Percentiles rank a stretch among this genome's conserved stretches.
Evolutionary conservation across 2,888 invertebrate species (phyloP).

Genomic region (Dynastes maya): DNA sequence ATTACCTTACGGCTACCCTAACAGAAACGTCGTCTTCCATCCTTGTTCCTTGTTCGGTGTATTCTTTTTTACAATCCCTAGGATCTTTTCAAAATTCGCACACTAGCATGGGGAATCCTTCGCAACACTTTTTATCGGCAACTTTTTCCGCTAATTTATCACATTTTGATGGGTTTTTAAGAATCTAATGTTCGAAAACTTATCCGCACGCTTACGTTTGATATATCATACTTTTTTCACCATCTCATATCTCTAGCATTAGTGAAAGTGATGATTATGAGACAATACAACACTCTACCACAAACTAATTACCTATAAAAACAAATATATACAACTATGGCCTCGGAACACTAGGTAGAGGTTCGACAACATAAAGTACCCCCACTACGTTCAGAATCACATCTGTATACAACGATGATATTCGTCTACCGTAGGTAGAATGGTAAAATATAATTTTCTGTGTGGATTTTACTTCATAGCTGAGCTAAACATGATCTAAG

Average conservation of each 20-base stretch:
- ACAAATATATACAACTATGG: constrained; percentile 51
- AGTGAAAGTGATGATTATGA: constrained; percentile 45
- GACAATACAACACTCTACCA: constrained; percentile 43
- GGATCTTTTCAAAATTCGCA: constrained; percentile 22
- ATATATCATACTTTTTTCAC: constrained; percentile 27
- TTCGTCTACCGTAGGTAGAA: constrained; percentile 21
- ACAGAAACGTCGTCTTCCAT: constrained; percentile 81
- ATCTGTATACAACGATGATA: constrained; percentile 47
- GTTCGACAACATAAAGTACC: constrained; percentile 46
- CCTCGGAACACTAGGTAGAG: constrained; percentile 47
- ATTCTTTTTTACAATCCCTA: not conserved
- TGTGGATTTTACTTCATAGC: constrained; percentile 8
- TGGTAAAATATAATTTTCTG: constrained; percentile 28
- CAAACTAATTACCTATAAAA: constrained; percentile 51
- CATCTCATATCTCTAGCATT: not conserved
- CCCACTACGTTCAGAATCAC: constrained; percentile 49
- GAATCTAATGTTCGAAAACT: not conserved
- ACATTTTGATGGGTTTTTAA: constrained; percentile 19
- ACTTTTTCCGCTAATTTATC: constrained; percentile 36
- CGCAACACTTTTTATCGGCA: not conserved
- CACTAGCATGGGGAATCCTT: not conserved
- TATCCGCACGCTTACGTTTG: not conserved
- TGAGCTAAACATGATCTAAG: not conserved
- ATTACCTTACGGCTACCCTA: constrained; percentile 80
- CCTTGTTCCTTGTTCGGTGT: constrained; percentile 45